Percentiles rank a stretch among this genome's conserved stretches.
Evolutionary conservation across 2,113 vertebrate species (phyloP).

Genomic region (Rhea americana): DNA sequence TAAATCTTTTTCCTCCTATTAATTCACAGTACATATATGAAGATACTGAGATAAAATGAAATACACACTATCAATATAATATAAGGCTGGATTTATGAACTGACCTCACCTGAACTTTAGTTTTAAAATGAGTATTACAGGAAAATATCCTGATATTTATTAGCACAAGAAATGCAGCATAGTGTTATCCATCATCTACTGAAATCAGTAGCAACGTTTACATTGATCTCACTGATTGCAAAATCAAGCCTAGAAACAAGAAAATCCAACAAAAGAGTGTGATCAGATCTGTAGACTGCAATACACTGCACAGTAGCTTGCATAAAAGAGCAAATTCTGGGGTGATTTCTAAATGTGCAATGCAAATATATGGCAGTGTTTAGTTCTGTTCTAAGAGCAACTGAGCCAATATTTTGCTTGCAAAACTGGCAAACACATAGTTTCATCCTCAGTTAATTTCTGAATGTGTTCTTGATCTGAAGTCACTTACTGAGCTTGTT

Average conservation of each 20-base stretch:
- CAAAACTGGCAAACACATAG: neutral
- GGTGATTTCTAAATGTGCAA: neutral
- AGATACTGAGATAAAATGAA: neutral
- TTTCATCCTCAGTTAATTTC: neutral
- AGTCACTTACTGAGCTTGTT: neutral
- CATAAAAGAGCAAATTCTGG: neutral
- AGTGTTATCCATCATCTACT: neutral
- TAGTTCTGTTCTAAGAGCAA: neutral
- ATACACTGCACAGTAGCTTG: neutral
- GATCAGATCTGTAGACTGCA: neutral
- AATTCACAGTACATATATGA: neutral
- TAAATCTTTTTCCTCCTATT: neutral
- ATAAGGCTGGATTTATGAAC: neutral
- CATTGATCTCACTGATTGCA: neutral
- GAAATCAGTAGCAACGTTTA: neutral
- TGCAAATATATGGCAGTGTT: neutral
- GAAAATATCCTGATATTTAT: neutral
- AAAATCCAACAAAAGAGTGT: neutral
- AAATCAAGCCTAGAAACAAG: neutral
- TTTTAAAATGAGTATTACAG: neutral
- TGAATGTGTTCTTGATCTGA: rapidly evolving
- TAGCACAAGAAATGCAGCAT: neutral
- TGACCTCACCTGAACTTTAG: neutral
- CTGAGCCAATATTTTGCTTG: neutral
- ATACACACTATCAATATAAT: neutral